Conservation (phyloP, 1,140 invertebrate genomes). For the Ceratina japonica region DNA sequence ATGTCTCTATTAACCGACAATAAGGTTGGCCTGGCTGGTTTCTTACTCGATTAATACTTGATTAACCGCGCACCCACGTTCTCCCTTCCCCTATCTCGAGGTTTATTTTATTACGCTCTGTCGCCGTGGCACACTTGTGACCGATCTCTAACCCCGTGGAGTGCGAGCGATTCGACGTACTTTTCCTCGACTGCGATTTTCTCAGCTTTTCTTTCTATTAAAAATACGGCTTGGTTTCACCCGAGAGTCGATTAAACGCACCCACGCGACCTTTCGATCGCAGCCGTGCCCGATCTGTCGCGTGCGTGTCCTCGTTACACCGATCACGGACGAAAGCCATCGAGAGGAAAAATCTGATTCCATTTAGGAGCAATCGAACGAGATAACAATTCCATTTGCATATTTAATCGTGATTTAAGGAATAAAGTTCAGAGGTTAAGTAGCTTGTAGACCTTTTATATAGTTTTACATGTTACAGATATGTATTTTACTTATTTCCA, state of each 20-base stretch:
- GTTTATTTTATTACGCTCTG: slow-evolving; percentile 25
- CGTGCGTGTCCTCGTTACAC: slow-evolving; percentile 32
- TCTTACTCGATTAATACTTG: slow-evolving; percentile 33
- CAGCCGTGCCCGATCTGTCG: slow-evolving; percentile 15
- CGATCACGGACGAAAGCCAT: not conserved
- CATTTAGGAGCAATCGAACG: too few relatives aligned
- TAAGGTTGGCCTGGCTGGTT: slow-evolving; percentile 14
- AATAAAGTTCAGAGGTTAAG: too few relatives aligned
- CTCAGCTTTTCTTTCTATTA: not conserved
- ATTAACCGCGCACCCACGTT: slow-evolving; percentile 39
- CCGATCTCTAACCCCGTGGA: not conserved
- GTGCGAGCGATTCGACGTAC: too few relatives aligned
- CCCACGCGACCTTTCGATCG: slow-evolving; percentile 33
- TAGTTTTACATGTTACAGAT: too few relatives aligned
- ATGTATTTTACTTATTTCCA: too few relatives aligned
- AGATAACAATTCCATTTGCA: too few relatives aligned
- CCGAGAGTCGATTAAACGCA: slow-evolving; percentile 37
- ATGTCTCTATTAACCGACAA: slow-evolving; percentile 37
- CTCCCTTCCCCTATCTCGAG: slow-evolving; percentile 1
- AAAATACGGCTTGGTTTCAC: slow-evolving; percentile 18
- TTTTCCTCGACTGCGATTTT: not conserved
- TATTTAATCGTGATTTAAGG: too few relatives aligned
- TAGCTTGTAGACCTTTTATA: too few relatives aligned
- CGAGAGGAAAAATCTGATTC: too few relatives aligned
- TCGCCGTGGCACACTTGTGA: slow-evolving; percentile 22